A percentile compares a stretch with the other conserved stretches of the same genome.
Evolutionary conservation across 2,113 vertebrate genomes (phyloP).

Genomic region (Sinosuthora webbiana): DNA sequence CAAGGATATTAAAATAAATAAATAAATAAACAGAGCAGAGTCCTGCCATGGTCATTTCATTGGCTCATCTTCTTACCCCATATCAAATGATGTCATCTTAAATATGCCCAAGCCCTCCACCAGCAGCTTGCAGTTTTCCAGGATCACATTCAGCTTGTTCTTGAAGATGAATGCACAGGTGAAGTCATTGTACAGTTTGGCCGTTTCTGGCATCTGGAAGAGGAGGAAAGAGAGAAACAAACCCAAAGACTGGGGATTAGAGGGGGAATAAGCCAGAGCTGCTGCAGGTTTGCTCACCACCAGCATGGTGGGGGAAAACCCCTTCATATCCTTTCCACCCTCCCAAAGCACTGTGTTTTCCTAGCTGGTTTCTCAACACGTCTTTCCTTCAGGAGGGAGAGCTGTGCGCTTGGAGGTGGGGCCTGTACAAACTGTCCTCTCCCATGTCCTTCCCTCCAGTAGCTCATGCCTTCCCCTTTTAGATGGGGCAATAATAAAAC

Average conservation of each 20-base stretch:
- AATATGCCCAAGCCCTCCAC: slow-evolving; percentile 72
- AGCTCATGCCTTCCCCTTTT: neutral
- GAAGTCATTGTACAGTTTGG: slow-evolving; percentile 43
- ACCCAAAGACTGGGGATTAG: neutral
- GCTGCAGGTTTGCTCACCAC: neutral
- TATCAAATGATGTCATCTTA: slow-evolving; percentile 33
- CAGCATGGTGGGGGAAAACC: neutral
- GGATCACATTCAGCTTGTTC: slow-evolving; percentile 54
- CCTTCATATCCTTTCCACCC: neutral
- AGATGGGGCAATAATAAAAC: neutral
- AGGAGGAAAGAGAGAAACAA: neutral
- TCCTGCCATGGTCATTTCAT: neutral
- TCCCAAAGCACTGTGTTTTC: neutral
- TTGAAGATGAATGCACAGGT: slow-evolving; percentile 62
- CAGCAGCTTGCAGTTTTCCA: slow-evolving; percentile 62
- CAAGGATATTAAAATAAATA: neutral
- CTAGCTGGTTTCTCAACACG: neutral
- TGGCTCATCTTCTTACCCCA: slow-evolving; percentile 54
- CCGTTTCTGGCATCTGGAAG: slow-evolving; percentile 63
- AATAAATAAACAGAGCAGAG: neutral
- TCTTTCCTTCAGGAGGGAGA: neutral
- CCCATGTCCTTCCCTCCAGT: neutral
- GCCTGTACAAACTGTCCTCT: neutral
- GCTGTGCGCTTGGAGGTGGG: neutral
- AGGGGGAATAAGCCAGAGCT: neutral